Percentiles rank a stretch among this genome's conserved stretches.
Conservation (phyloP, 2,888 invertebrate genomes). For the Caenorhabditis angaria region DNA sequence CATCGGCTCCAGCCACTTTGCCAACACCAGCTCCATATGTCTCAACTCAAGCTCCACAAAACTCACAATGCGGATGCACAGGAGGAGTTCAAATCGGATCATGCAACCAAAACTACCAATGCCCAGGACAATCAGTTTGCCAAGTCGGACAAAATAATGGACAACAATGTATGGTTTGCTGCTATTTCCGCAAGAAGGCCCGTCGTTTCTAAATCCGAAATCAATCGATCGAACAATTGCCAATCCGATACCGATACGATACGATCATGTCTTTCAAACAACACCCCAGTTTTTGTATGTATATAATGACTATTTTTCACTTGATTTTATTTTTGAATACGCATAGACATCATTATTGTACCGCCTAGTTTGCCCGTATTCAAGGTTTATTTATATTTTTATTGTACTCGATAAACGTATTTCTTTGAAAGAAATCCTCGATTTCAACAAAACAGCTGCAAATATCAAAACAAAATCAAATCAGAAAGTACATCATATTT, state of each 20-base stretch:
- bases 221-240: neutral
- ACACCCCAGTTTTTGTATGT: neutral
- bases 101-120: slow-evolving; percentile 70
- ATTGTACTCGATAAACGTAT: slow-evolving; percentile 4
- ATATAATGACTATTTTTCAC: neutral
- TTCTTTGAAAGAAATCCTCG: neutral
- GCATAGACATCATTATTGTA: slow-evolving; percentile 45
- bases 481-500: too few species aligned
- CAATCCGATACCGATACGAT: neutral
- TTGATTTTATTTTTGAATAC: slow-evolving; percentile 22
- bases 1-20: slow-evolving; percentile 46
- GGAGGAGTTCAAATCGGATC: slow-evolving; percentile 71
- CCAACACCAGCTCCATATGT: slow-evolving; percentile 66
- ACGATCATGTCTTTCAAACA: neutral
- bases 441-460: too few species aligned
- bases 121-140: slow-evolving; percentile 71
- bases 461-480: too few species aligned
- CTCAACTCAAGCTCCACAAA: slow-evolving; percentile 53
- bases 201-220: slow-evolving; percentile 39
- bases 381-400: slow-evolving; percentile 31
- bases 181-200: slow-evolving; percentile 70
- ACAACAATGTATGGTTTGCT: slow-evolving; percentile 69
- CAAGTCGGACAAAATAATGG: slow-evolving; percentile 66
- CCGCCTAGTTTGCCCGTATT: slow-evolving; percentile 40
- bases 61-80: slow-evolving; percentile 64